Evolutionary conservation across 2,888 invertebrate genomes (phyloP).

Genomic region (Barypeithes pellucidus): DNA sequence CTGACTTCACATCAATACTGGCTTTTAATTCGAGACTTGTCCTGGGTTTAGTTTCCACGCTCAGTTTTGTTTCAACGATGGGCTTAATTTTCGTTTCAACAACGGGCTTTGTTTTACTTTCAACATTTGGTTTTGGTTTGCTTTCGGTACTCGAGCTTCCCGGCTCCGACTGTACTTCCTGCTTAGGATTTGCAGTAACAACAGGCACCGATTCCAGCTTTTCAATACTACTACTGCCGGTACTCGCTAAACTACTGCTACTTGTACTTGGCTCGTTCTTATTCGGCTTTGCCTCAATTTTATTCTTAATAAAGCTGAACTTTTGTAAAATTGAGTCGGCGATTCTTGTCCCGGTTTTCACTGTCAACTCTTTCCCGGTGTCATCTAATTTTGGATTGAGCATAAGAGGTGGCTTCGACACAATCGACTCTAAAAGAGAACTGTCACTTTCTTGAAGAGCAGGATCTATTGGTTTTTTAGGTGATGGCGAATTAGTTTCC

Average conservation of each 20-base stretch:
- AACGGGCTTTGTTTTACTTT: background rate
- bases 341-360: constrained; percentile 69
- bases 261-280: constrained; percentile 32
- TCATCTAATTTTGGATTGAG: constrained; percentile 63
- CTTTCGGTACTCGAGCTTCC: constrained; percentile 14
- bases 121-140: background rate
- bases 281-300: constrained; percentile 56
- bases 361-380: constrained; percentile 66
- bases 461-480: constrained; percentile 63
- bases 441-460: constrained; percentile 69
- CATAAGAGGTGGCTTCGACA: constrained; percentile 62
- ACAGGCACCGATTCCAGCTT: background rate
- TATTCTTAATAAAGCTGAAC: constrained; percentile 66
- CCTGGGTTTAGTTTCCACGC: constrained; percentile 30
- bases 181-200: constrained; percentile 2
- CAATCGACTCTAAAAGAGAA: constrained; percentile 66
- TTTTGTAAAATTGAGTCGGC: constrained; percentile 69
- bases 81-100: constrained; percentile 1
- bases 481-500: constrained; percentile 39
- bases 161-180: constrained; percentile 1
- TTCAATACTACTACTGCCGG: background rate
- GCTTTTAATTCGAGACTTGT: constrained; percentile 33
- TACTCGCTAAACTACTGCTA: background rate
- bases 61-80: constrained; percentile 34
- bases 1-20: constrained; percentile 9